A percentile compares a stretch with the other conserved stretches of the same genome.
These are phyloP conservation scores for Epizoanthus ramosus DNA, from an alignment of 92 coral and sea anemone species.

Conservation along the genomic window DNA sequence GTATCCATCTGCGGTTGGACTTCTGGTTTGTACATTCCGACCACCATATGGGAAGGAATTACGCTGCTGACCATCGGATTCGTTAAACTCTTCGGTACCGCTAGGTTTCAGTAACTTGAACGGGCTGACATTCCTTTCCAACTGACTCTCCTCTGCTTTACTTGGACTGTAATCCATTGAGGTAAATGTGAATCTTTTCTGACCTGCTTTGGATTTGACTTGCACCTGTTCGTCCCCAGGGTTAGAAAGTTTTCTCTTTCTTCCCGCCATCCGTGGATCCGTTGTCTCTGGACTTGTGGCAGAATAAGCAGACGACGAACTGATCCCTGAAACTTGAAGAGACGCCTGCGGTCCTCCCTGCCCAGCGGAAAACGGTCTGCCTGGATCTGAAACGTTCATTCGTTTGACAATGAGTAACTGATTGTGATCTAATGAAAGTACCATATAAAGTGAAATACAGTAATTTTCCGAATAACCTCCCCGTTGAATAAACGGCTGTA, in stretches of 20 bases:
- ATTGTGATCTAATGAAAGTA: neutral
- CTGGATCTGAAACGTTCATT: slow-evolving; percentile 17
- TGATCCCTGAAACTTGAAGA: neutral
- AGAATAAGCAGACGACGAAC: neutral
- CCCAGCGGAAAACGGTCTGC: neutral
- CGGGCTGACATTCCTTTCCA: neutral
- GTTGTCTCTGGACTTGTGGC: neutral
- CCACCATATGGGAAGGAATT: neutral
- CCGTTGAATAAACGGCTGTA: too few relatives aligned
- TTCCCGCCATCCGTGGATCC: neutral
- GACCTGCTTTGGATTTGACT: neutral
- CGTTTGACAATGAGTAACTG: neutral
- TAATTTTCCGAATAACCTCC: too few relatives aligned
- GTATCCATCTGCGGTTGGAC: neutral
- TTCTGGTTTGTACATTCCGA: neutral
- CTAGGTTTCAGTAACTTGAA: neutral
- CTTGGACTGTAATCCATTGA: neutral
- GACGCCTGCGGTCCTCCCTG: neutral
- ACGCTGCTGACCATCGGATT: neutral
- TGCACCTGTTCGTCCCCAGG: neutral
- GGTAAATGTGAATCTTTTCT: neutral
- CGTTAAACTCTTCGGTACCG: neutral
- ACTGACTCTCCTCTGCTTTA: neutral
- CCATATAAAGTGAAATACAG: too few relatives aligned
- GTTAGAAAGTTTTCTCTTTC: slow-evolving; percentile 4